Evolutionary conservation across 2,888 invertebrate genomes (phyloP).

Genomic region (Athetis lepigone): DNA sequence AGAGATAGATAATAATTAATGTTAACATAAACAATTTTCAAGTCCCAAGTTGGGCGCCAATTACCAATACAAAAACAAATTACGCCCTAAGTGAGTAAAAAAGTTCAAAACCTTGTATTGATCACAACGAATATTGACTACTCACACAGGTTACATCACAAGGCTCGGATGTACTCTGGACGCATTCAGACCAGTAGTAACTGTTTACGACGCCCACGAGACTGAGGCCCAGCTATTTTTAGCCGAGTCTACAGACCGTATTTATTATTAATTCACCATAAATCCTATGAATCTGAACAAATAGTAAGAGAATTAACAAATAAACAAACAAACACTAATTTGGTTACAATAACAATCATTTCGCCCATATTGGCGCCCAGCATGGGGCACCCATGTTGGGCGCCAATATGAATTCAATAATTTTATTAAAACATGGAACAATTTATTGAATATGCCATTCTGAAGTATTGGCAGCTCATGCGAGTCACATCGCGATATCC

Average conservation of each 20-base stretch:
- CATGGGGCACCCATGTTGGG: conserved; percentile 24
- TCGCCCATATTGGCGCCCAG: neutral
- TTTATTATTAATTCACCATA: conserved; percentile 1
- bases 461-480: conserved; percentile 38
- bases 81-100: too few relatives aligned
- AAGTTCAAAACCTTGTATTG: neutral
- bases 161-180: neutral
- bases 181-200: neutral
- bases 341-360: too few relatives aligned
- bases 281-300: neutral
- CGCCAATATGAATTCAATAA: conserved; percentile 12
- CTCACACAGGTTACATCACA: neutral
- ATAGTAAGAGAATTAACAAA: neutral
- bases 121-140: neutral
- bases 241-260: neutral
- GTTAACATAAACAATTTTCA: too few relatives aligned
- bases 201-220: conserved; percentile 31
- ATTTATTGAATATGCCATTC: conserved; percentile 36
- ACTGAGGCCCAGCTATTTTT: conserved; percentile 18
- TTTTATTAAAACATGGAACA: conserved; percentile 15
- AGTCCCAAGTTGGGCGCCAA: conserved; percentile 16
- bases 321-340: too few relatives aligned
- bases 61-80: conserved; percentile 2
- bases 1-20: too few relatives aligned
- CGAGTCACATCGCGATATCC: conserved; percentile 16